Percentiles rank a stretch among this genome's conserved stretches.
These are phyloP conservation scores for Agapornis canus DNA, from an alignment of 2,797 vertebrate species.

Conservation along the genomic window DNA sequence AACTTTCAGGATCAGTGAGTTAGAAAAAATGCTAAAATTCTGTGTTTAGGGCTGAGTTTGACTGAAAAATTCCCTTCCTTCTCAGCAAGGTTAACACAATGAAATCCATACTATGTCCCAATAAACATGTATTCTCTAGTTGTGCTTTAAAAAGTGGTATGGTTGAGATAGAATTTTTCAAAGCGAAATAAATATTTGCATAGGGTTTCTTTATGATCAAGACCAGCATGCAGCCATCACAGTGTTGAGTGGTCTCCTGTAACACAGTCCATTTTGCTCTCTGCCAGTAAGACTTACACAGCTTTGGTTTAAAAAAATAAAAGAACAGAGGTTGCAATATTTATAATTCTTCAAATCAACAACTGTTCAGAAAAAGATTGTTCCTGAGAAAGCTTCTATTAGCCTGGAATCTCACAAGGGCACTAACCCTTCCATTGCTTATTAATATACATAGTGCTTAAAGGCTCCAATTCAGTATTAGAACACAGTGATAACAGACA, in stretches of 20 bases:
- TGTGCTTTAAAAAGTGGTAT: neutral
- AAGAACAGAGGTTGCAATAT: constrained; percentile 10
- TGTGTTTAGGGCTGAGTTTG: neutral
- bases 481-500: neutral
- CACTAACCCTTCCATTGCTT: neutral
- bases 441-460: neutral
- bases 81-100: neutral
- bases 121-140: neutral
- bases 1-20: neutral
- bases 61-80: neutral
- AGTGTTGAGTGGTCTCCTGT: neutral
- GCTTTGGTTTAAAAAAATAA: constrained; percentile 34
- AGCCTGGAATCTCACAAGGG: neutral
- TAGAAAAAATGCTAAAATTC: neutral
- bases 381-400: neutral
- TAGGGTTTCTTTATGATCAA: neutral
- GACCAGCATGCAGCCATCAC: neutral
- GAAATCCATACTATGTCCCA: neutral
- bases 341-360: constrained; percentile 50
- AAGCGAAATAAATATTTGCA: neutral
- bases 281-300: neutral
- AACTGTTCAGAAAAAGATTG: neutral
- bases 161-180: neutral
- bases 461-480: neutral
- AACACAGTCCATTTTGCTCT: neutral